These are phyloP conservation scores for Stenolophus ochropezus DNA, from an alignment of 2,888 invertebrate genomes.

Conservation along the genomic window DNA sequence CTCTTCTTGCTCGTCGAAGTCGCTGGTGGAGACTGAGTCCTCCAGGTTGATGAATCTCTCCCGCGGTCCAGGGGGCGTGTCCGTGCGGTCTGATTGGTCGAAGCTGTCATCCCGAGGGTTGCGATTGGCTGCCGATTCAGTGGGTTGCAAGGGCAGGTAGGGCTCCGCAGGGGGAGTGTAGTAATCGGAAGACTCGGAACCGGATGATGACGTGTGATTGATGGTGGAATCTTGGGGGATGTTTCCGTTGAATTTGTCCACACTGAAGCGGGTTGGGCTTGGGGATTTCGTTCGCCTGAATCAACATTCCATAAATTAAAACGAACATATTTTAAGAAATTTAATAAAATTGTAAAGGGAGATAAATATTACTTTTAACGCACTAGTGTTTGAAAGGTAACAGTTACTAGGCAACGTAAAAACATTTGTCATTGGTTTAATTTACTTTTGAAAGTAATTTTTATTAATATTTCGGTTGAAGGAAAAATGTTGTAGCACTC, in stretches of 20 bases:
- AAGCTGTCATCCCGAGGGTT: conserved; percentile 64
- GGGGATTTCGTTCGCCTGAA: conserved; percentile 66
- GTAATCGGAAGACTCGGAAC: conserved; percentile 72
- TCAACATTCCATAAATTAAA: too few species aligned
- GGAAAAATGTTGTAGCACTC: too few species aligned
- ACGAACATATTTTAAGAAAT: too few species aligned
- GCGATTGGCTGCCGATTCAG: conserved; percentile 68
- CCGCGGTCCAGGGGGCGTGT: conserved; percentile 49
- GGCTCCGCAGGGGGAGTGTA: conserved; percentile 71
- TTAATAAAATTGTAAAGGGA: too few species aligned
- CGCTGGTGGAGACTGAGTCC: conserved; percentile 37
- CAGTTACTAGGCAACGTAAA: too few species aligned
- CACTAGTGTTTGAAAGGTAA: too few species aligned
- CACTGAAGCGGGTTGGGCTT: conserved; percentile 63
- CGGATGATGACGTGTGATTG: conserved; percentile 67
- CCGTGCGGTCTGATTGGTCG: conserved; percentile 52
- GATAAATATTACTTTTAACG: too few species aligned
- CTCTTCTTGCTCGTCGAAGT: conserved; percentile 43
- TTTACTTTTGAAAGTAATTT: too few species aligned
- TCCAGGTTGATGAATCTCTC: conserved; percentile 63
- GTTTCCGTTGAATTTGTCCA: conserved; percentile 63
- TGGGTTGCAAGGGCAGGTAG: conserved; percentile 69
- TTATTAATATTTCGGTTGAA: too few species aligned
- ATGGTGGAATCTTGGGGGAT: conserved; percentile 60
- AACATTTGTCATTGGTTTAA: too few species aligned